phyloP scores from a whole-genome alignment of 2,888 invertebrate species.

The Automeris io region DNA sequence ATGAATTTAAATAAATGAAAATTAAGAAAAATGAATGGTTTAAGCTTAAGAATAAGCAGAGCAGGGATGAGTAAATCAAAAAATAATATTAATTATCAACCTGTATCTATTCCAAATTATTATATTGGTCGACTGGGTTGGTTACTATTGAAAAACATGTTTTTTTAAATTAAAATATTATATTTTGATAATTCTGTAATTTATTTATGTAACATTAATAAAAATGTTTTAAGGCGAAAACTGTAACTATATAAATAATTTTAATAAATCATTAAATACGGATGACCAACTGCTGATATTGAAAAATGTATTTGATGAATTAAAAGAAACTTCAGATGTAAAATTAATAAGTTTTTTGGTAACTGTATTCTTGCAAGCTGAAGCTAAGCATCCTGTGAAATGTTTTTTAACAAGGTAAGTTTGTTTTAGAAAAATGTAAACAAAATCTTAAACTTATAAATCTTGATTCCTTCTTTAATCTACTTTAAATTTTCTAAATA shows the following conservation, averaged over 20 bases:
- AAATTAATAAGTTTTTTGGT: constrained; percentile 38
- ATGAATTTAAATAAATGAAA: constrained; percentile 2
- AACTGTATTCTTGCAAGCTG: constrained; percentile 42
- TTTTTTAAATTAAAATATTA: no score
- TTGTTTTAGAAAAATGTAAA: no score
- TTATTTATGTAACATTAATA: neutral
- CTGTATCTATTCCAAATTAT: constrained; percentile 26
- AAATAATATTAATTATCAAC: constrained; percentile 32
- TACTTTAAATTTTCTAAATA: neutral
- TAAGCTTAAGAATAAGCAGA: constrained; percentile 44
- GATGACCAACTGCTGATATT: constrained; percentile 44
- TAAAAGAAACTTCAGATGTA: constrained; percentile 13
- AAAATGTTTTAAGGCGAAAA: constrained; percentile 22
- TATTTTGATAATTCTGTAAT: neutral
- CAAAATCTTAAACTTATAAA: no score
- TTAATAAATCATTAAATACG: constrained; percentile 30
- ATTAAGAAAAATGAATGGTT: constrained; percentile 39
- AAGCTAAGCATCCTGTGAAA: constrained; percentile 59
- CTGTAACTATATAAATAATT: constrained; percentile 22
- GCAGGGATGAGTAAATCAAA: constrained; percentile 39
- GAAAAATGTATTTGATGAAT: constrained; percentile 30
- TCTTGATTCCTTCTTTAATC: constrained; percentile 3
- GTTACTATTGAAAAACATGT: constrained; percentile 2
- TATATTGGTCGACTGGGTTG: constrained; percentile 14
- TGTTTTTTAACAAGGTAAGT: constrained; percentile 51